Evolutionary conservation across 2,113 vertebrate species (phyloP).

Genomic region (Eonycteris spelaea): DNA sequence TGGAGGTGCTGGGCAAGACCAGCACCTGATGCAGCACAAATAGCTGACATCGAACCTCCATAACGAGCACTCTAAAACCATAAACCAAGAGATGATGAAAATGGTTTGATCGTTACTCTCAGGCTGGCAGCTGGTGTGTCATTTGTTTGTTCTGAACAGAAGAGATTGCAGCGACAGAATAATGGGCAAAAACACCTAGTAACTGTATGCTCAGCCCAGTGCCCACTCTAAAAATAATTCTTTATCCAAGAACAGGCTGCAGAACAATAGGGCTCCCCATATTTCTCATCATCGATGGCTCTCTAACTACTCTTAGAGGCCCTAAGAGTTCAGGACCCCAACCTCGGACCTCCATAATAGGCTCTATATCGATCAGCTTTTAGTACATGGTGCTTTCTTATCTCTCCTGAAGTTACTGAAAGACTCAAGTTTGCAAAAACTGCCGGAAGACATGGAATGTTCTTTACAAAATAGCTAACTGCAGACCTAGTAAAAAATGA

Average conservation of each 20-base stretch:
- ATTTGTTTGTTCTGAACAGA: constrained; percentile 45
- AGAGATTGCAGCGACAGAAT: background rate
- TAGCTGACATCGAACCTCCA: background rate
- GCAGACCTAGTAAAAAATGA: background rate
- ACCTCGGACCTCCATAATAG: background rate
- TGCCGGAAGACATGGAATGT: background rate
- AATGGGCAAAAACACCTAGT: background rate
- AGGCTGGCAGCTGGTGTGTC: constrained; percentile 26
- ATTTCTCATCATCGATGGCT: background rate
- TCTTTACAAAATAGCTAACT: background rate
- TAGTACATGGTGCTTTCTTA: background rate
- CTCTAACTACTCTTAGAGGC: background rate
- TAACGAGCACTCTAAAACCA: background rate
- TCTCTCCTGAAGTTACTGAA: background rate
- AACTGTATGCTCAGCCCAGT: background rate
- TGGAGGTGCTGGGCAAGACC: background rate
- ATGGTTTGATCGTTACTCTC: background rate
- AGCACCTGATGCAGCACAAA: background rate
- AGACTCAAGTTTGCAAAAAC: background rate
- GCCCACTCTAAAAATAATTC: background rate
- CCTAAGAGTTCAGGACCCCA: background rate
- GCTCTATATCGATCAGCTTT: background rate
- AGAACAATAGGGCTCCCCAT: background rate
- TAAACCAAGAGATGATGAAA: background rate
- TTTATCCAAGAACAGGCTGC: background rate